A percentile compares a stretch with the other conserved stretches of the same genome.
These are phyloP conservation scores for Chauna torquata DNA, from an alignment of 2,113 vertebrate genomes.

Conservation along the genomic window DNA sequence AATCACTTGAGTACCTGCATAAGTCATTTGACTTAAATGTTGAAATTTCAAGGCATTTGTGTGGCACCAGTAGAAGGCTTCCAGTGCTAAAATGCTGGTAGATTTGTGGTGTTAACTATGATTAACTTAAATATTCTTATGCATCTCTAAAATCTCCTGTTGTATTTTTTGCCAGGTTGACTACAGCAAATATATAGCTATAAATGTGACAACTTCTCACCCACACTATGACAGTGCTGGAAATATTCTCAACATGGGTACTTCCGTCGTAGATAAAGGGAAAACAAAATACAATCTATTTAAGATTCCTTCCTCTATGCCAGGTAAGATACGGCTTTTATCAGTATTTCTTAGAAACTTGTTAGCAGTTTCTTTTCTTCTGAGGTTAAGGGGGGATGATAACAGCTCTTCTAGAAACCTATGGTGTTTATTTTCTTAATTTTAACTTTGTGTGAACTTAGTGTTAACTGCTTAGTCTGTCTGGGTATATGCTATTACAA, in stretches of 20 bases:
- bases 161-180: slow-evolving; percentile 79
- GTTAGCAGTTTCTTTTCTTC: background rate
- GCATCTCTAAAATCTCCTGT: background rate
- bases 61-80: background rate
- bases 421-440: background rate
- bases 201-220: slow-evolving; percentile 90
- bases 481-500: background rate
- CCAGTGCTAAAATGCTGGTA: background rate
- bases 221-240: slow-evolving; percentile 92
- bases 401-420: background rate
- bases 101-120: background rate
- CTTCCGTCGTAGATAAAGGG: slow-evolving; percentile 84
- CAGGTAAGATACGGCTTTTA: slow-evolving; percentile 73
- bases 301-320: slow-evolving; percentile 81
- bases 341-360: background rate
- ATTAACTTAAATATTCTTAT: background rate
- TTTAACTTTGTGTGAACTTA: background rate
- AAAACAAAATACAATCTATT: slow-evolving; percentile 89
- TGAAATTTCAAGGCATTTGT: background rate
- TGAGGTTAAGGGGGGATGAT: background rate
- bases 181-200: slow-evolving; percentile 86
- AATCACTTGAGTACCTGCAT: background rate
- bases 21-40: background rate
- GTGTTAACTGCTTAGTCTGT: background rate
- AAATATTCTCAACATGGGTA: slow-evolving; percentile 93